phyloP scores from a whole-genome alignment of 2,113 vertebrate species.

The Rhinolophus ferrumequinum region DNA sequence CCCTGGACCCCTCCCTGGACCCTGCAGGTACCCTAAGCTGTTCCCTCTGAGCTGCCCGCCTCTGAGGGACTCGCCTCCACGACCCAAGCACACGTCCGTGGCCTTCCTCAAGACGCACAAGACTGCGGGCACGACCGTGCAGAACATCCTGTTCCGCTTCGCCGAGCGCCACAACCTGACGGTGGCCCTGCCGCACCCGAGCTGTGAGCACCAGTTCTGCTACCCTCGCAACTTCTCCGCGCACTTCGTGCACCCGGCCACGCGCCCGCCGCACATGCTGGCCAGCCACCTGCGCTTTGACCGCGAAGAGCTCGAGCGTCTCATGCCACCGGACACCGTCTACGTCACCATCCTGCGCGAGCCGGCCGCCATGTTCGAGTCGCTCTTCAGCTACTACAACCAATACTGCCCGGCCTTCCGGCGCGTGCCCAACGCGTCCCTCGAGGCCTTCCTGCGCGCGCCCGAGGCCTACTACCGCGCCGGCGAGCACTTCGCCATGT shows the following conservation, averaged over 20 bases:
- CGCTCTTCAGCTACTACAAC: slow-evolving; percentile 92
- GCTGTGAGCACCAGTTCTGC: slow-evolving; percentile 92
- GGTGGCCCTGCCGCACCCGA: slow-evolving; percentile 88
- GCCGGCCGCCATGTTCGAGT: slow-evolving; percentile 92
- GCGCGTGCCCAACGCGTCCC: slow-evolving; percentile 89
- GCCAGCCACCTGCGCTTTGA: slow-evolving; percentile 92
- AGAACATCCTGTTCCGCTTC: slow-evolving; percentile 94
- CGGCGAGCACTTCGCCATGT: slow-evolving; percentile 89
- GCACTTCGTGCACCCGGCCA: slow-evolving; percentile 90
- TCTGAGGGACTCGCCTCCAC: slow-evolving; percentile 66
- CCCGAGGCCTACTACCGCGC: slow-evolving; percentile 89
- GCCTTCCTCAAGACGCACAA: slow-evolving; percentile 95
- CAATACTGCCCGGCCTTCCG: slow-evolving; percentile 90
- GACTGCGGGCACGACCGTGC: slow-evolving; percentile 91
- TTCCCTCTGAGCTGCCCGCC: slow-evolving; percentile 83
- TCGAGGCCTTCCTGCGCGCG: slow-evolving; percentile 88
- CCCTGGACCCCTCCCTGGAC: neutral
- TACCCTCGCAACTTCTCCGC: slow-evolving; percentile 89
- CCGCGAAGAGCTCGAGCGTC: slow-evolving; percentile 83
- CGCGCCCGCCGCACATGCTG: slow-evolving; percentile 87
- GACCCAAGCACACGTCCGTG: slow-evolving; percentile 88
- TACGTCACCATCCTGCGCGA: slow-evolving; percentile 92
- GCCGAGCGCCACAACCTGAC: slow-evolving; percentile 92
- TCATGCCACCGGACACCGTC: slow-evolving; percentile 90
- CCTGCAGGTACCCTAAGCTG: slow-evolving; percentile 85